Evolutionary conservation across 2,888 invertebrate species (phyloP).

Genomic region (Drosophila nigricruria): DNA sequence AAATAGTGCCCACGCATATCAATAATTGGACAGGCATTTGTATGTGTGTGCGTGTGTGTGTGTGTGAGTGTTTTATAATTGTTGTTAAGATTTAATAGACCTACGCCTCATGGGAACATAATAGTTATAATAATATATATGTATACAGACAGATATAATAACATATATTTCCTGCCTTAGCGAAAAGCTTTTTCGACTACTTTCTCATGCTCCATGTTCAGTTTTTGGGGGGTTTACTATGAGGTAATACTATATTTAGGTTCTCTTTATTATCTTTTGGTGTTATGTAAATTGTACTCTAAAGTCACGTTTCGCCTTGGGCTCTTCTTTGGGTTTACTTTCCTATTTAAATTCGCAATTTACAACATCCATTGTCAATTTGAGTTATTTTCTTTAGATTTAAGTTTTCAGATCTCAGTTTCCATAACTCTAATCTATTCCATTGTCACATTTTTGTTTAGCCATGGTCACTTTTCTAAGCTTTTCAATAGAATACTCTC

Average conservation of each 20-base stretch:
- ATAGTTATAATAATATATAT: background rate
- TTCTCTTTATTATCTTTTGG: background rate
- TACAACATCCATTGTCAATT: no score
- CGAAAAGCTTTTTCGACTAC: background rate
- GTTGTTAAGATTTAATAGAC: constrained; percentile 2
- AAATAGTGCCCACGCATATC: constrained; percentile 40
- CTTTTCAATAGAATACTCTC: no score
- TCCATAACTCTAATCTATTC: background rate
- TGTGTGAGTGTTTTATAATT: background rate
- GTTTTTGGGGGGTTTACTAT: background rate
- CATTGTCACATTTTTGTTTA: no score
- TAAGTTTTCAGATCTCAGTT: background rate
- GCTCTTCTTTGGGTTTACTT: no score
- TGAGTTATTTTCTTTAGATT: no score
- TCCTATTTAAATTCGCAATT: no score
- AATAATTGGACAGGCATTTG: constrained; percentile 10
- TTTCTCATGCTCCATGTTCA: background rate
- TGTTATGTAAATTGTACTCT: background rate
- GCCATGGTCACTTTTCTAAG: no score
- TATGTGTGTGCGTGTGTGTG: background rate
- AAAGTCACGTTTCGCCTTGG: no score
- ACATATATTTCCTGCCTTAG: background rate
- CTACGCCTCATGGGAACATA: constrained; percentile 4
- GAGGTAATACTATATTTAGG: background rate
- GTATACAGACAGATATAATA: background rate